phyloP scores from a whole-genome alignment of 1,140 invertebrate species.

The Trachelipus rathkii region DNA sequence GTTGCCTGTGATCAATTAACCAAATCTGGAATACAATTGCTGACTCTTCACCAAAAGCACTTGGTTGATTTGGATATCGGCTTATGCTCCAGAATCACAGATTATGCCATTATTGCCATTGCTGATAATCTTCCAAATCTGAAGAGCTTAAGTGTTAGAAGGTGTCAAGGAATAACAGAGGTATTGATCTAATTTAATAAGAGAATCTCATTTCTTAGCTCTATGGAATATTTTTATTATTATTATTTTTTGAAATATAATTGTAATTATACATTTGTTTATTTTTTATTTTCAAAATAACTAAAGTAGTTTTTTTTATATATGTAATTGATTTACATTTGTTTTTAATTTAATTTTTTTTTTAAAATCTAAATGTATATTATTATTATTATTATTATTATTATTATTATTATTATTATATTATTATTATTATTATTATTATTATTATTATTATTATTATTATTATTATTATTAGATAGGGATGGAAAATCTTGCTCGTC shows the following conservation, averaged over 20 bases:
- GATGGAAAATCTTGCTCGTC: slow-evolving; percentile 54
- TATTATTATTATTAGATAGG: slow-evolving; percentile 47
- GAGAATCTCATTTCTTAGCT: too few species aligned
- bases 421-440: background rate
- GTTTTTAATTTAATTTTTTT: too few species aligned
- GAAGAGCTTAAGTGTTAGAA: slow-evolving; percentile 57
- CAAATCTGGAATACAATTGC: slow-evolving; percentile 56
- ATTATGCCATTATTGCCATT: slow-evolving; percentile 58
- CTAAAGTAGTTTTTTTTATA: too few species aligned
- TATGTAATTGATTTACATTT: too few species aligned
- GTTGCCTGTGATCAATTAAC: slow-evolving; percentile 64
- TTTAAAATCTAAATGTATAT: too few species aligned
- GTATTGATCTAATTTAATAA: too few species aligned
- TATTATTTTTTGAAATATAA: too few species aligned
- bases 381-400: background rate
- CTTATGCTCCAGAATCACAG: slow-evolving; percentile 60
- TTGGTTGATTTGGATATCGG: slow-evolving; percentile 61
- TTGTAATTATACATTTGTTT: too few species aligned
- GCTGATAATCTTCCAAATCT: slow-evolving; percentile 57
- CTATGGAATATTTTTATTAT: too few species aligned
- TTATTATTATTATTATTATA: background rate
- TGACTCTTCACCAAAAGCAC: slow-evolving; percentile 58
- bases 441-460: background rate
- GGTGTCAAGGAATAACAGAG: slow-evolving; percentile 61
- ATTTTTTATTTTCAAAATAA: too few species aligned